These are phyloP conservation scores for Drosophila testacea DNA, from an alignment of 2,888 invertebrate species.

Conservation along the genomic window DNA sequence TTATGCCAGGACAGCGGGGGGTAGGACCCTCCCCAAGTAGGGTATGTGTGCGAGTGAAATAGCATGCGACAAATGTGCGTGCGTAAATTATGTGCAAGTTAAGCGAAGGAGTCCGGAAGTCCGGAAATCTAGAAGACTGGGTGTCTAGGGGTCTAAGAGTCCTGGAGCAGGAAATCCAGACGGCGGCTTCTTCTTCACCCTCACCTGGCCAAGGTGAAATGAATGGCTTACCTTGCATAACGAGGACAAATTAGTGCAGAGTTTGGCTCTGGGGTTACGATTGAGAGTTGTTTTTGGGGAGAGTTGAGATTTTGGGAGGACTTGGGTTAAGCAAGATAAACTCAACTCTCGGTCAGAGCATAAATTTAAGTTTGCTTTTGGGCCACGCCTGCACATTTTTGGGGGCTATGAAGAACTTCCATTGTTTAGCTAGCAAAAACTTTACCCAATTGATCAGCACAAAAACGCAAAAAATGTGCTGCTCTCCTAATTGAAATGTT, in stretches of 20 bases:
- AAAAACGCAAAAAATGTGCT: constrained; percentile 32
- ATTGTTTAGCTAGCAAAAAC: constrained; percentile 57
- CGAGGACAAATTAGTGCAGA: constrained; percentile 63
- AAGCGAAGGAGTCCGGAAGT: constrained; percentile 13
- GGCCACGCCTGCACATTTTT: constrained; percentile 46
- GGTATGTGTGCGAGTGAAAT: constrained; percentile 42
- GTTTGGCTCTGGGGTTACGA: constrained; percentile 9
- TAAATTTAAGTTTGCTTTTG: constrained; percentile 53
- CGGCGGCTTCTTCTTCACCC: constrained; percentile 4
- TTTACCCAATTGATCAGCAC: constrained; percentile 66
- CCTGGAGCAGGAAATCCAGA: constrained; percentile 39
- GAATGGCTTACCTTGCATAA: constrained; percentile 64
- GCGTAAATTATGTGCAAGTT: constrained; percentile 68
- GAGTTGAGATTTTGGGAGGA: not conserved
- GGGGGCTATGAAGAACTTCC: constrained; percentile 6
- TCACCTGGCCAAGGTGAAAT: constrained; percentile 38
- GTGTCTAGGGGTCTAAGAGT: not conserved
- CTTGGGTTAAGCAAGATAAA: constrained; percentile 49
- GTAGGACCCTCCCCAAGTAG: not conserved
- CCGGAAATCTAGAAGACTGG: not conserved
- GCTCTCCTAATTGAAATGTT: constrained; percentile 64
- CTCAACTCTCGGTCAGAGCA: constrained; percentile 47
- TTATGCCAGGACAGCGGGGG: constrained; percentile 50
- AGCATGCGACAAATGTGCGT: constrained; percentile 72
- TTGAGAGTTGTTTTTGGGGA: constrained; percentile 9